These are phyloP conservation scores for Carlito syrichta DNA, from an alignment of 2,113 vertebrate genomes.

Conservation along the genomic window DNA sequence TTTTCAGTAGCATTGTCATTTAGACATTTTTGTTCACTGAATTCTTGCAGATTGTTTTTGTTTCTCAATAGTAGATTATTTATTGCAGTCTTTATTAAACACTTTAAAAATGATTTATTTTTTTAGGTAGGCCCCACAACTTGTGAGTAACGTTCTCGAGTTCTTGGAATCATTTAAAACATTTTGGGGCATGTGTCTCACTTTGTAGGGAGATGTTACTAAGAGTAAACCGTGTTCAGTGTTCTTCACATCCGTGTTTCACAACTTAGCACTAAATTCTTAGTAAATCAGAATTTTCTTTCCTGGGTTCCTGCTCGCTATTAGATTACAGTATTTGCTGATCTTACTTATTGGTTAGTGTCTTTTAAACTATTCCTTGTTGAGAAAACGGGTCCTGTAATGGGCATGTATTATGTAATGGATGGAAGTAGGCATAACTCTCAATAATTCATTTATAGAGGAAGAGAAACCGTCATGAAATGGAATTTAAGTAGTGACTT, in stretches of 20 bases:
- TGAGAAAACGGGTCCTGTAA: slow-evolving; percentile 3
- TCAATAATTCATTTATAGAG: slow-evolving; percentile 53
- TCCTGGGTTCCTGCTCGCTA: slow-evolving; percentile 6
- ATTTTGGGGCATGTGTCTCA: not conserved
- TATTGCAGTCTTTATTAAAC: slow-evolving; percentile 5
- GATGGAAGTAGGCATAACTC: slow-evolving; percentile 31
- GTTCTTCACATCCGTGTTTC: slow-evolving; percentile 9
- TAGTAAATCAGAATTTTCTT: slow-evolving; percentile 20
- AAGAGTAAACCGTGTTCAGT: not conserved
- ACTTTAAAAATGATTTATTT: not conserved
- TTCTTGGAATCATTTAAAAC: not conserved
- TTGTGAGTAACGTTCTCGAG: slow-evolving; percentile 14
- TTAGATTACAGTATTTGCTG: not conserved
- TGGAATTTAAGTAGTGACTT: slow-evolving; percentile 56
- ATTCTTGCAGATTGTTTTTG: slow-evolving; percentile 27
- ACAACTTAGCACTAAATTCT: slow-evolving; percentile 23
- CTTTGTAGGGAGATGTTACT: not conserved
- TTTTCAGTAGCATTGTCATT: slow-evolving; percentile 15
- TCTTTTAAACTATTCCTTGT: slow-evolving; percentile 32
- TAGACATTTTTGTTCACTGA: slow-evolving; percentile 33
- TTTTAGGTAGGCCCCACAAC: not conserved
- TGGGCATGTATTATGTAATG: slow-evolving; percentile 40
- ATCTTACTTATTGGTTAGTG: slow-evolving; percentile 9
- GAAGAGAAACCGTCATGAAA: slow-evolving; percentile 36
- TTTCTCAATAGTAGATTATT: not conserved